Evolutionary conservation across 2,888 invertebrate species (phyloP), one percentile per base, ranked within the genome.

Genomic region (Leucophenga montana): DNA sequence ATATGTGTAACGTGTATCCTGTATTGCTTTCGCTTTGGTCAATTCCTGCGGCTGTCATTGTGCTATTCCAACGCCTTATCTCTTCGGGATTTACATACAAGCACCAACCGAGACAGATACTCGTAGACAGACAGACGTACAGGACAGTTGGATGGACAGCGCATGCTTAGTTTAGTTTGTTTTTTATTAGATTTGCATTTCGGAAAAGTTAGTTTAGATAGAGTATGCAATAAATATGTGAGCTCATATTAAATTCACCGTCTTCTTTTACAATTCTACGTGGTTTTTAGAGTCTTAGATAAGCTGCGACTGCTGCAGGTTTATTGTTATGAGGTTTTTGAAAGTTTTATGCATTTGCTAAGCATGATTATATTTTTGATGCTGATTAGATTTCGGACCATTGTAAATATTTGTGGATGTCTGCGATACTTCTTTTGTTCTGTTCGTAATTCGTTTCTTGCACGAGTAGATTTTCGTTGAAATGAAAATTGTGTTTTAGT

Each of bases 51-150:
- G 78, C 81, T 87, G 87, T 86, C 86, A 87, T 80, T 86, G 85
- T 83, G 80, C 83, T 84, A 80, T 84, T 86, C 77, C 84, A 75
- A 77, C 86, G 86, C 86, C 84, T 86, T 87, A 87, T 87, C 86
- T 86, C 84, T 79, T 80, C 76, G 75, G 84, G 83, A 87, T 86
- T 86, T 86, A 87, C 87, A 86, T 86, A 81, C 46, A 54, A 57
- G 20, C 62, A 65, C 33, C 39, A 39, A 39, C 1, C 11, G 11
- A 39, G 39, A 62, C 22, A 14, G n/a, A 57, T 9, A 13, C 5
- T 16, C 9, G 33, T 6, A 61, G 75, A 11, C 22, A 14, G n/a
- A 57, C 31, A n/a, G 14, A n/a, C 11, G 39, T 4, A 61, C 61
- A 59, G 71, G 74, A 77, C 66, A 70, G 27, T 27, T 27, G 27